These are phyloP conservation scores for Hypocryptadius cinnamomeus DNA, from an alignment of 2,113 vertebrate species.

Conservation along the genomic window DNA sequence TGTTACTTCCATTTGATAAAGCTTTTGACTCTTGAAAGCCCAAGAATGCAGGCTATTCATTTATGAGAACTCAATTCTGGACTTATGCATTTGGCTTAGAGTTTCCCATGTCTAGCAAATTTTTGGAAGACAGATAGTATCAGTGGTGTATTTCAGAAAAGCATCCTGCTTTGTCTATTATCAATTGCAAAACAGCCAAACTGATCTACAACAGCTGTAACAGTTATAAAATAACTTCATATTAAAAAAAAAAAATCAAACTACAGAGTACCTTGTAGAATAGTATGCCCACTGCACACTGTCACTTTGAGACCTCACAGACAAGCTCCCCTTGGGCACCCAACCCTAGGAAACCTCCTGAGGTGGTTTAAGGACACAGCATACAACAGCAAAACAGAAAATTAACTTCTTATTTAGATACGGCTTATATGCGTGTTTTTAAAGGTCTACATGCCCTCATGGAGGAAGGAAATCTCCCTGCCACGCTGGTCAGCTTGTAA, in stretches of 20 bases:
- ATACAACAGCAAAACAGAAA: neutral
- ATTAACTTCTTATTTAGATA: neutral
- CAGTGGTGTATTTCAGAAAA: neutral
- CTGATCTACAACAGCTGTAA: neutral
- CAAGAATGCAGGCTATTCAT: neutral
- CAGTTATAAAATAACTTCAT: neutral
- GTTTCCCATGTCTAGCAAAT: neutral
- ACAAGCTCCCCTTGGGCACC: neutral
- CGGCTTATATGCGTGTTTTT: neutral
- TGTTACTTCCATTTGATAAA: neutral
- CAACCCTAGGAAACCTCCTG: neutral
- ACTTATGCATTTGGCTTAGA: neutral
- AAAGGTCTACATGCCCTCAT: neutral
- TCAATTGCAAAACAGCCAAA: neutral
- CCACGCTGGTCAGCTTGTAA: neutral
- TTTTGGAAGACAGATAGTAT: neutral
- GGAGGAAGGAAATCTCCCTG: neutral
- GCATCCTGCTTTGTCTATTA: neutral
- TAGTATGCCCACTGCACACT: accelerated
- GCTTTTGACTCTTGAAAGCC: neutral
- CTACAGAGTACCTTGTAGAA: neutral
- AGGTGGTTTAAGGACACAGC: neutral
- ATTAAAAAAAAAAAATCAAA: neutral
- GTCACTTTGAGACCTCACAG: neutral
- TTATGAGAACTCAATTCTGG: neutral